Evolutionary conservation across 1,140 invertebrate species (phyloP), one percentile per base, ranked within the genome.

Genomic region (Drosophila rufa): DNA sequence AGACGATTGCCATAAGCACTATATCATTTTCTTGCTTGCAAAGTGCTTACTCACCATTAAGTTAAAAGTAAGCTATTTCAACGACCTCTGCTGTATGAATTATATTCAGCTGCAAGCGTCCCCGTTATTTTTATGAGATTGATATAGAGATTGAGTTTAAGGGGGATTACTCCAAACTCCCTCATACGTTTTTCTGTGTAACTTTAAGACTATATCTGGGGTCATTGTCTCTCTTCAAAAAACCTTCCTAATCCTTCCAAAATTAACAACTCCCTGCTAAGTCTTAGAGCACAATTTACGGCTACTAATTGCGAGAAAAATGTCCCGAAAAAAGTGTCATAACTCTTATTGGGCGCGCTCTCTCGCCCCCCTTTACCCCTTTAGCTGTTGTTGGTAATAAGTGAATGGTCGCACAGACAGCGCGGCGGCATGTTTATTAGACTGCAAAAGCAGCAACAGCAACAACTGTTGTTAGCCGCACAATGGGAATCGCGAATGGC

Each of bases 341-440:
- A 77, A 61, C 76, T 55, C 65, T 65, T 79, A 59, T 79, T 70
- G 22, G 45, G 17, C 17, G 22, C 14, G 12, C 11, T 33, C 30
- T 33, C 19, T 47, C n/a, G n/a, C 33, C 36, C 47, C 25, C 27
- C n/a, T 25, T 42, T 48, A 22, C 19, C 19, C 19, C 19, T 22
- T 22, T 22, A 22, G 19, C 2, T 22, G 12, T 33, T 38, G 50
- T 68, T 70, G 67, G 48, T 73, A 40, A 25, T 62, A 43, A 25
- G 55, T 57, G 71, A 79, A 73, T 79, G 77, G 75, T 78, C 57
- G 51, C 59, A 59, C 73, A 84, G 81, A 84, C 81, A 77, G 81
- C 77, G 30, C 73, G 81, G 81, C 81, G 81, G 81, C 81, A 77
- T 64, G 66, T 68, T 84, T 80, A 84, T 84, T 84, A 84, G 77